Evolutionary conservation across 2,113 vertebrate species (phyloP), one percentile per base, ranked within the genome.

Genomic region (Haplochromis vanheusdeni): DNA sequence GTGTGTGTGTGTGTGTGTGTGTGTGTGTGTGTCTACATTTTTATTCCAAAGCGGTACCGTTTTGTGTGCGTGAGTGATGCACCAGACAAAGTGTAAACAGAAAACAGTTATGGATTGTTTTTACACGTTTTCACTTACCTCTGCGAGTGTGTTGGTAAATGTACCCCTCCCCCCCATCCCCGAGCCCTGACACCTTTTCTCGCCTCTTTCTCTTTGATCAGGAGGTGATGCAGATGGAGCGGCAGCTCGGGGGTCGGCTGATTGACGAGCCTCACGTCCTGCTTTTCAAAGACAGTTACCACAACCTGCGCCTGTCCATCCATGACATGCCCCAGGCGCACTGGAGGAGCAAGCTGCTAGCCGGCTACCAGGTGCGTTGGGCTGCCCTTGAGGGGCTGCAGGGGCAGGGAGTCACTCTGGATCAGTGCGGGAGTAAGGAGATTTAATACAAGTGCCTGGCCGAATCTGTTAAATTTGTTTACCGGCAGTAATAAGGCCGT

Each of bases 251-350:
- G 10, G 99, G 99, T 26, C 97, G 98, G 91, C 96, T 99, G 91
- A 98, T 99, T 14, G 98, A 99, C 91, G 97, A 98, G 89, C 98
- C 99, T 5, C 97, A 98, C 14, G 90, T 98, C 86, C 96, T 99
- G 91, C 97, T 98, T 94, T 99, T 99, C 96, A 99, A 99, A 96
- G 99, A 99, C 96, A 99, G 98, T 93, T 99, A 99, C 96, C 98
- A 99, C 96, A 99, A 99, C 96, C 97, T 99, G 93, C 98, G 98
- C 80, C 97, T 99, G 89, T 99, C 99, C 94, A 97, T 99, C 95
- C 99, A 99, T 0, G 98, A 99, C 60, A 97, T 99, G 96, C 98
- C 98, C 94, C 98, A 97, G 95, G 97, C 97, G 13, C 97, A 99
- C 93, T 99, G 99, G 99, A 98, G 98, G 95, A 99, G 98, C 97